These are phyloP conservation scores for Eutolmus rufibarbis DNA, from an alignment of 2,888 invertebrate species.

Conservation along the genomic window DNA sequence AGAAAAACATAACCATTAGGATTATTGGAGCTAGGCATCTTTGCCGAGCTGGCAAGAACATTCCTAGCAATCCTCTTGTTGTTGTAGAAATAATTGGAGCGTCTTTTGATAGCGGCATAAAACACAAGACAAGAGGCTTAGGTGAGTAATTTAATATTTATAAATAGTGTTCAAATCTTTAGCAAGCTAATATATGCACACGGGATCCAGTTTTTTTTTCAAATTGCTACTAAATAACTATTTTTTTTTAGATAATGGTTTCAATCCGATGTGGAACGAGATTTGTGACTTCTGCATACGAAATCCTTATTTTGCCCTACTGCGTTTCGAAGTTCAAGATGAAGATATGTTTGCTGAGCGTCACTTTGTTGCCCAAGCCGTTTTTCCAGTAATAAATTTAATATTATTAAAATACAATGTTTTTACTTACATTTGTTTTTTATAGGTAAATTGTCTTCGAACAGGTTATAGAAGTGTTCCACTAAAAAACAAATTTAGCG, in stretches of 20 bases:
- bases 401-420: neutral
- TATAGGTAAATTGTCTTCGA: constrained; percentile 74
- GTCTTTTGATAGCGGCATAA: constrained; percentile 83
- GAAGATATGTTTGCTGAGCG: constrained; percentile 98
- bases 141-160: constrained; percentile 66
- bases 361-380: constrained; percentile 96
- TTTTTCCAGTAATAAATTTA: constrained; percentile 74
- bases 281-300: constrained; percentile 80
- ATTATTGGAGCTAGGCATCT: constrained; percentile 92
- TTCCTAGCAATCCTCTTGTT: constrained; percentile 84
- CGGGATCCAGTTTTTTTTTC: no score
- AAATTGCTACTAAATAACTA: no score
- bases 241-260: constrained; percentile 78
- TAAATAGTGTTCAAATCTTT: neutral
- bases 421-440: neutral
- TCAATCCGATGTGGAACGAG: constrained; percentile 94
- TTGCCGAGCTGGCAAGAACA: constrained; percentile 81
- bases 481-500: constrained; percentile 87
- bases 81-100: constrained; percentile 91
- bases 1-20: constrained; percentile 73
- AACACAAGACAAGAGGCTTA: constrained; percentile 84
- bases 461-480: constrained; percentile 91
- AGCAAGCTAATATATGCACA: no score
- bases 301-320: constrained; percentile 83
- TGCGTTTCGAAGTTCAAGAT: constrained; percentile 89